Conservation (phyloP, 2,888 invertebrate species). For the Acanthopleura granulata region DNA sequence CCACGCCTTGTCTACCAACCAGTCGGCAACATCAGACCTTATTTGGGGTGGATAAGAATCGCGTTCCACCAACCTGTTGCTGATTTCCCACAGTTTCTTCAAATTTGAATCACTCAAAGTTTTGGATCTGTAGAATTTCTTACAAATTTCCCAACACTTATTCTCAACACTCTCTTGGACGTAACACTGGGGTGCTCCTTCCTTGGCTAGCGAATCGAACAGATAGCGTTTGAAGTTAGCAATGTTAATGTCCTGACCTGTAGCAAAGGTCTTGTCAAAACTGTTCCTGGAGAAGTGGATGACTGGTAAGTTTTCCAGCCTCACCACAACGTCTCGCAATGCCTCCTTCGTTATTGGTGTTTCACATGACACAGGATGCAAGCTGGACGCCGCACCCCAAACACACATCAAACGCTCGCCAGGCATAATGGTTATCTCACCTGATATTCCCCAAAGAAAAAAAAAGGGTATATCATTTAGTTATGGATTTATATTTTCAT, state of each 20-base stretch:
- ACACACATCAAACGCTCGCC: slow-evolving; percentile 34
- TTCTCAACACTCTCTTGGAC: slow-evolving; percentile 25
- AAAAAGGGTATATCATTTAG: no score
- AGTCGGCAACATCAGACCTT: slow-evolving; percentile 25
- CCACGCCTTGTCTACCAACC: slow-evolving; percentile 30
- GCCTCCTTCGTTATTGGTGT: not conserved
- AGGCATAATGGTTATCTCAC: slow-evolving; percentile 25
- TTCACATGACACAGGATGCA: slow-evolving; percentile 17
- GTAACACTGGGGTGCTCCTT: slow-evolving; percentile 8
- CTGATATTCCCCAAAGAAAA: no score
- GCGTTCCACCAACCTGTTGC: slow-evolving; percentile 29
- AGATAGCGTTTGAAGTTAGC: slow-evolving; percentile 22
- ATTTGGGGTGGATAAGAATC: slow-evolving; percentile 33
- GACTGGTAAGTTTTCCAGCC: not conserved
- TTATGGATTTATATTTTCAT: no score
- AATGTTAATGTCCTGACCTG: slow-evolving; percentile 15
- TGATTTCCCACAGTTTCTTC: slow-evolving; percentile 33
- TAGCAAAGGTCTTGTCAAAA: slow-evolving; percentile 15
- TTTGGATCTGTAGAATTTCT: slow-evolving; percentile 19
- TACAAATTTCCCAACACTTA: slow-evolving; percentile 14
- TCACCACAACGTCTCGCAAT: slow-evolving; percentile 3
- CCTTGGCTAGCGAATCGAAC: slow-evolving; percentile 13
- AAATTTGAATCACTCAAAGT: slow-evolving; percentile 21
- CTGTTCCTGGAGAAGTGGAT: not conserved
- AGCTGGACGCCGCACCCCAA: slow-evolving; percentile 31